Evolutionary conservation across 1,140 invertebrate species (phyloP).

Genomic region (Drosophila hydei): DNA sequence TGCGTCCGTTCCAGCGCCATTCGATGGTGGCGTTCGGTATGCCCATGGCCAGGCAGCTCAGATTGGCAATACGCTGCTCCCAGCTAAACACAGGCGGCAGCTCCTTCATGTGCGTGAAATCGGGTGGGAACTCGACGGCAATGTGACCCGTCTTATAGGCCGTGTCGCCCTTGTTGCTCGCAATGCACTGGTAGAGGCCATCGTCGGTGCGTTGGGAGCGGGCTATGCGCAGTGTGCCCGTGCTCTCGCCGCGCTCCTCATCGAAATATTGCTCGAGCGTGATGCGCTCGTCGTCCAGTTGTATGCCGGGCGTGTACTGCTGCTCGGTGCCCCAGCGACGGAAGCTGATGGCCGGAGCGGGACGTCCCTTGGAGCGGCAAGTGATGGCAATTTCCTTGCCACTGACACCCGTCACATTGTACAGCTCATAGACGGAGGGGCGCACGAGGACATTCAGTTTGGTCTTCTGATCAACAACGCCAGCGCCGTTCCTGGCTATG

Average conservation of each 20-base stretch:
- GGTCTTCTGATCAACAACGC: slow-evolving; percentile 86
- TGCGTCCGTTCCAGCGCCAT: slow-evolving; percentile 88
- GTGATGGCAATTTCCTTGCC: slow-evolving; percentile 87
- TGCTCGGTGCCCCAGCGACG: slow-evolving; percentile 85
- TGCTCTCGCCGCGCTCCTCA: slow-evolving; percentile 86
- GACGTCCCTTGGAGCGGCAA: slow-evolving; percentile 91
- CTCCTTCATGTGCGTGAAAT: slow-evolving; percentile 90
- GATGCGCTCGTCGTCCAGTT: slow-evolving; percentile 87
- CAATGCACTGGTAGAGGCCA: slow-evolving; percentile 94
- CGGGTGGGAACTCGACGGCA: slow-evolving; percentile 92
- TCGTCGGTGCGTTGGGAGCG: slow-evolving; percentile 89
- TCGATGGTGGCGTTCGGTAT: slow-evolving; percentile 95
- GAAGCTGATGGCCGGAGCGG: slow-evolving; percentile 90
- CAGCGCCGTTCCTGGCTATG: slow-evolving; percentile 92
- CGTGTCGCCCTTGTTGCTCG: slow-evolving; percentile 90
- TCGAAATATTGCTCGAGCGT: slow-evolving; percentile 85
- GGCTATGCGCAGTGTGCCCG: slow-evolving; percentile 87
- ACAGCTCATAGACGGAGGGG: slow-evolving; percentile 91
- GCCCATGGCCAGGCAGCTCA: slow-evolving; percentile 91
- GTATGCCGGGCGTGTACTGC: slow-evolving; percentile 86
- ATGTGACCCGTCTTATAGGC: slow-evolving; percentile 92
- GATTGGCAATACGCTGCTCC: slow-evolving; percentile 91
- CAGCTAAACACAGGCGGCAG: slow-evolving; percentile 90
- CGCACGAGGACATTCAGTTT: slow-evolving; percentile 88
- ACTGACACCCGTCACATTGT: slow-evolving; percentile 89